Evolutionary conservation across 2,113 vertebrate species (phyloP).

Genomic region (Heterotis niloticus): DNA sequence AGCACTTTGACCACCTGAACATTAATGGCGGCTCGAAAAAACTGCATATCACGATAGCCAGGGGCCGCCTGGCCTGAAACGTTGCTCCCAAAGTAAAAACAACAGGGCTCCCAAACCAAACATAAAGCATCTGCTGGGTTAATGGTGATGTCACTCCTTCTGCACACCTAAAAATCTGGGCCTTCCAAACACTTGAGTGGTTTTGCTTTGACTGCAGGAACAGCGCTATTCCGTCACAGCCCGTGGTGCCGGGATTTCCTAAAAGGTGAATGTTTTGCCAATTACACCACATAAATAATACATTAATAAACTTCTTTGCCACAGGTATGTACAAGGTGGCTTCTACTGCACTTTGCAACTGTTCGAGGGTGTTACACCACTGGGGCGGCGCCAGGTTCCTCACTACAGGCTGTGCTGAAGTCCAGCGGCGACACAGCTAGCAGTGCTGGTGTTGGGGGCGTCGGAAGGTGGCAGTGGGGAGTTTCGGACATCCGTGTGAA

Average conservation of each 20-base stretch:
- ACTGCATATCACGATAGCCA: too few relatives aligned
- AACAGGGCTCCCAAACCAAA: too few relatives aligned
- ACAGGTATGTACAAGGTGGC: not conserved
- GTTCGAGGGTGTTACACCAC: not conserved
- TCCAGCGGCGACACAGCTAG: not conserved
- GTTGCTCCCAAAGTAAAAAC: too few relatives aligned
- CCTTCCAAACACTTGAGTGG: too few relatives aligned
- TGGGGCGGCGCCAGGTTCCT: not conserved
- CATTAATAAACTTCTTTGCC: not conserved
- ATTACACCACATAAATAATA: not conserved
- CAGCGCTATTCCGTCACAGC: not conserved
- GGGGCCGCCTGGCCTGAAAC: too few relatives aligned
- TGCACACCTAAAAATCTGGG: too few relatives aligned
- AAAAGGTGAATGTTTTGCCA: too few relatives aligned
- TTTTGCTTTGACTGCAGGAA: not conserved
- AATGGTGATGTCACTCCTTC: too few relatives aligned
- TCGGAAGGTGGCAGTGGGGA: not conserved
- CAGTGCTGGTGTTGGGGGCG: not conserved
- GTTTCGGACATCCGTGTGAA: not conserved
- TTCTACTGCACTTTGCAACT: too few relatives aligned
- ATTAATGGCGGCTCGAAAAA: too few relatives aligned
- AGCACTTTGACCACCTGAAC: too few relatives aligned
- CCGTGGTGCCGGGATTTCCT: not conserved
- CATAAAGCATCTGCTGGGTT: too few relatives aligned
- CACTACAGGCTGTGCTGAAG: constrained; percentile 13